These are phyloP conservation scores for Uropsilus gracilis DNA, from an alignment of 2,113 vertebrate species.

Conservation along the genomic window DNA sequence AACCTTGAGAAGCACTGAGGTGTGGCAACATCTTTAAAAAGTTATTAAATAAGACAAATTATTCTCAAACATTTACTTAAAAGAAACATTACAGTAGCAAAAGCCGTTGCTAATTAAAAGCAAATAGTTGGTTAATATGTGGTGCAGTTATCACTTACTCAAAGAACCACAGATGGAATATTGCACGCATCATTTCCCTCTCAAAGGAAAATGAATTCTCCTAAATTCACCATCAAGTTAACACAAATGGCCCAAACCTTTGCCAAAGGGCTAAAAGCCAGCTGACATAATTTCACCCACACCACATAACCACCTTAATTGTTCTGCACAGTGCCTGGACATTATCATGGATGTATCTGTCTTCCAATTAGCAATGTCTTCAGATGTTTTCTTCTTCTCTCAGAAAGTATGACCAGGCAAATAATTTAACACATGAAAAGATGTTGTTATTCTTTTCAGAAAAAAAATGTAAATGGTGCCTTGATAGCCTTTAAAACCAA, in stretches of 20 bases:
- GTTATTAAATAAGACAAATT: slow-evolving; percentile 60
- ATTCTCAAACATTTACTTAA: slow-evolving; percentile 65
- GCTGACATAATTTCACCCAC: slow-evolving; percentile 9
- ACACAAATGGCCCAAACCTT: slow-evolving; percentile 59
- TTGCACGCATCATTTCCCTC: slow-evolving; percentile 54
- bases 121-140: slow-evolving; percentile 64
- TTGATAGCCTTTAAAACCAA: slow-evolving; percentile 10
- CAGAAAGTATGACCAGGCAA: slow-evolving; percentile 32
- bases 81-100: slow-evolving; percentile 58
- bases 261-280: slow-evolving; percentile 40
- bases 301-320: neutral
- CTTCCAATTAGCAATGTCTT: slow-evolving; percentile 33
- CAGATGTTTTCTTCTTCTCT: slow-evolving; percentile 27
- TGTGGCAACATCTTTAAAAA: slow-evolving; percentile 45
- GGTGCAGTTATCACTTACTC: slow-evolving; percentile 68
- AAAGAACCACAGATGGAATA: slow-evolving; percentile 68
- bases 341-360: slow-evolving; percentile 16
- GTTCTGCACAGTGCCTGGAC: neutral
- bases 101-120: slow-evolving; percentile 69
- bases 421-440: neutral
- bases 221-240: slow-evolving; percentile 60
- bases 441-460: slow-evolving; percentile 2
- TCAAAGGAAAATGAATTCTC: slow-evolving; percentile 59
- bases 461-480: neutral
- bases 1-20: neutral